Base-by-base conservation (phyloP, 2,113 vertebrate genomes). In the Podilymbus podiceps region DNA sequence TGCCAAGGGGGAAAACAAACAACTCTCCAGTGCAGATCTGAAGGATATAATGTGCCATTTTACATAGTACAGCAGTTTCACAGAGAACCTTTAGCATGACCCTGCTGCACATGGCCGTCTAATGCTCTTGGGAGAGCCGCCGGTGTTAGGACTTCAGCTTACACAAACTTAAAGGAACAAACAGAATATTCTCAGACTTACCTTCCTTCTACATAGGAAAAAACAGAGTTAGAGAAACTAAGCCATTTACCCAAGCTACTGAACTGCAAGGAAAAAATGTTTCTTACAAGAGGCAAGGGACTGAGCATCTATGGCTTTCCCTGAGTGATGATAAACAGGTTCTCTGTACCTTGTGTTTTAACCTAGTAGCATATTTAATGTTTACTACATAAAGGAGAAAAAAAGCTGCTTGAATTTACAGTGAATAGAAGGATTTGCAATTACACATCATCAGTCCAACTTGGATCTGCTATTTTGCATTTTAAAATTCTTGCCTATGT, bases 371-470 rank as follows among this genome's bases (percentile, higher is more conserved):
- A 59, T 25, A 74, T 91, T 88, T 86, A 69, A 80, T 35, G 25
- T 68, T 93, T 90, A 52, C 60, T 77, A 85, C 68, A 90, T 35
- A 86, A 85, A 74, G 23, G 55, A 88, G 14, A 62, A 89, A 85
- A 42, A 94, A 50, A 59, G 17, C 50, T 67, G 42, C 67, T 74
- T 83, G 52, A 59, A 63, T 89, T 88, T 59, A 53, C 24, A 58
- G 62, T 30, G 28, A 96, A 77, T 66, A 88, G 40, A 91, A 82
- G 63, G 81, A 88, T 93, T 91, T 89, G 63, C 71, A 80, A 74
- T 62, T 67, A 77, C 44, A 77, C 56, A 93, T 66, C 78, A 93
- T 38, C 47, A 30, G 31, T 56, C 77, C 83, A 72, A 84, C 68
- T 4, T 44, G 56, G 85, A 88, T 90, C 90, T 92, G 80, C 47